A percentile compares a stretch with the other conserved stretches of the same genome.
Evolutionary conservation across 30 jellyfish, hydroid and myxozoan species (phyloP).

Genomic region (Turritopsis dohrnii): DNA sequence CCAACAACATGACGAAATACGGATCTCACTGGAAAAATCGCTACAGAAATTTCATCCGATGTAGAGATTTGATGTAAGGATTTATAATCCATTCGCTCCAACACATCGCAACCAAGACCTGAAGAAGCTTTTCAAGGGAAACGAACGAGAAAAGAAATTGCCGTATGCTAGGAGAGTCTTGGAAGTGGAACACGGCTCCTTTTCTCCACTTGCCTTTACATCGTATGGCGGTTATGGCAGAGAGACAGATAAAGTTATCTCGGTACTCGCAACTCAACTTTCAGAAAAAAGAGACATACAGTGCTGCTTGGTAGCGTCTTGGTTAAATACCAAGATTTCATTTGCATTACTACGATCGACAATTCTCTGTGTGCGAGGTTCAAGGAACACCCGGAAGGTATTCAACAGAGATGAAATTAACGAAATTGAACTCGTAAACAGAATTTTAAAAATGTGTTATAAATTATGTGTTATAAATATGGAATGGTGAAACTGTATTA

Average conservation of each 20-base stretch:
- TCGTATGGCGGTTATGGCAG: constrained; percentile 20
- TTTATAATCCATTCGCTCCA: constrained; percentile 17
- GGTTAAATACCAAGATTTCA: too few relatives aligned
- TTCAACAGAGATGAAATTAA: too few relatives aligned
- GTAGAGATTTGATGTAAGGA: constrained; percentile 31
- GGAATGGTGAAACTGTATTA: too few relatives aligned
- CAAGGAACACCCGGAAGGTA: too few relatives aligned
- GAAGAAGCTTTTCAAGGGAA: background rate
- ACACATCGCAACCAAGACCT: background rate
- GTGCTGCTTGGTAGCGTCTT: background rate
- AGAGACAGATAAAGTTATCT: background rate
- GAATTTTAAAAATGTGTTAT: too few relatives aligned
- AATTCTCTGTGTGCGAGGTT: too few relatives aligned
- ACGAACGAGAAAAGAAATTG: background rate
- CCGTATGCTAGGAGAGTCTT: constrained; percentile 3
- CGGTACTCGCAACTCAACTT: background rate
- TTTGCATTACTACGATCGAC: too few relatives aligned
- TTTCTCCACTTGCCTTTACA: constrained; percentile 14
- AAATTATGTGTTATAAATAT: too few relatives aligned
- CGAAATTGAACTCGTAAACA: too few relatives aligned
- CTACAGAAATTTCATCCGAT: background rate
- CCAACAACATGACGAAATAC: constrained; percentile 26
- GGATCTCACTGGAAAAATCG: too few relatives aligned
- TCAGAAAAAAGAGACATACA: background rate
- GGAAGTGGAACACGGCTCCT: constrained; percentile 24